These are phyloP conservation scores for Morinoia aosen DNA, from an alignment of 2,888 invertebrate genomes.

Conservation along the genomic window DNA sequence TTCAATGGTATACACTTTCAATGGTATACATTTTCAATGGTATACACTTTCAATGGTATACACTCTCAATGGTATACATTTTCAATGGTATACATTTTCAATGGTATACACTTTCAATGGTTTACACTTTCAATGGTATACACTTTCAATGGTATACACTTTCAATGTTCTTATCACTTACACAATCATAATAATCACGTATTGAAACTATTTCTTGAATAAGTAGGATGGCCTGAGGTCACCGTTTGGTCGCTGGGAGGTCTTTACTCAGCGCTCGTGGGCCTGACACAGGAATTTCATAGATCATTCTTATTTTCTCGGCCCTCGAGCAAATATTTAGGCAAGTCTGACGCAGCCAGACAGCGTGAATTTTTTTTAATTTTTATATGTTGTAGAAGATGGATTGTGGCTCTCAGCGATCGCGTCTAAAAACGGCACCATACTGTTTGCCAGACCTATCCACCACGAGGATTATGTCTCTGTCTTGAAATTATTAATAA, in stretches of 20 bases:
- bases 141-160: background rate
- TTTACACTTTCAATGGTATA: too few relatives aligned
- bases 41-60: too few relatives aligned
- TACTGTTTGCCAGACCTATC: background rate
- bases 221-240: background rate
- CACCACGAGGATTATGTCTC: background rate
- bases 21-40: too few relatives aligned
- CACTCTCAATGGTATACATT: too few relatives aligned
- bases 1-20: too few relatives aligned
- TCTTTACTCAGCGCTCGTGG: background rate
- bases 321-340: conserved; percentile 35
- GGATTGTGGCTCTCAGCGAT: conserved; percentile 20
- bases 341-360: conserved; percentile 22
- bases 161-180: background rate
- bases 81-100: too few relatives aligned
- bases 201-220: background rate
- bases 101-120: too few relatives aligned
- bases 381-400: conserved; percentile 42
- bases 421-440: background rate
- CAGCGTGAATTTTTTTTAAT: conserved; percentile 31
- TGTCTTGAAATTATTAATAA: background rate
- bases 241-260: background rate
- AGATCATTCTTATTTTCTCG: conserved; percentile 42
- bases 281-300: background rate
- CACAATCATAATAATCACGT: background rate